Evolutionary conservation across 2,888 invertebrate species (phyloP), one percentile per base, ranked within the genome.

Genomic region (Pyrgus malvae): DNA sequence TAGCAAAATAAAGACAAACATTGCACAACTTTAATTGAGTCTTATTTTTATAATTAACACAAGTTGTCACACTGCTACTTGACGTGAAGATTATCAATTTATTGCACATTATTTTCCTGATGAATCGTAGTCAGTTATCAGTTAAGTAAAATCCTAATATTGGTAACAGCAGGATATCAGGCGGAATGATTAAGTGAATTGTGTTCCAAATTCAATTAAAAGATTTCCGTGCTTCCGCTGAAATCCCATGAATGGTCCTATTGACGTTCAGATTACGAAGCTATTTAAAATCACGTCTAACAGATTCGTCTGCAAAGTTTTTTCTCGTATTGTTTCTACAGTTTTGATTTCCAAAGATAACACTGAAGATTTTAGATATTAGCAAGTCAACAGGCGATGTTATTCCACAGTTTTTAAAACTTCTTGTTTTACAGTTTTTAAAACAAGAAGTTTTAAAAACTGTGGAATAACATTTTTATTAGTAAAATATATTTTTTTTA

Each of bases 1-100:
- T n/a, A n/a, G 23, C 21, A 33, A 41, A 41, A 31, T 33, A 49
- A 49, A 40, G 12, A 31, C 21, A 14, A 21, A 29, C 23, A 23
- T 49, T 41, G 41, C 40, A 25, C 5, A 49, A 41, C 21, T 31
- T 40, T 11, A 31, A 33, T 40, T 33, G n/a, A n/a, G n/a, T 23
- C 23, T 11, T 16, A n/a, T 25, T 16, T 42, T 55, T 51, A 57
- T 59, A 51, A 59, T 59, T 55, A 58, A 48, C 40, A 55, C 48
- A 54, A 48, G 21, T 31, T 42, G 42, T 41, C 14, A 25, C 16
- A 8, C 12, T 17, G 42, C 16, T 25, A 35, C 25, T 25, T 25
- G 42, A 50, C n/a, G 33, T 33, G 23, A 40, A 37, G 14, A 21
- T n/a, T 11, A 40, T 31, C 41, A 27, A 5, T 38, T 37, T 37